These are phyloP conservation scores for Lanistes nyassanus DNA, from an alignment of 1,140 invertebrate genomes.

Conservation along the genomic window DNA sequence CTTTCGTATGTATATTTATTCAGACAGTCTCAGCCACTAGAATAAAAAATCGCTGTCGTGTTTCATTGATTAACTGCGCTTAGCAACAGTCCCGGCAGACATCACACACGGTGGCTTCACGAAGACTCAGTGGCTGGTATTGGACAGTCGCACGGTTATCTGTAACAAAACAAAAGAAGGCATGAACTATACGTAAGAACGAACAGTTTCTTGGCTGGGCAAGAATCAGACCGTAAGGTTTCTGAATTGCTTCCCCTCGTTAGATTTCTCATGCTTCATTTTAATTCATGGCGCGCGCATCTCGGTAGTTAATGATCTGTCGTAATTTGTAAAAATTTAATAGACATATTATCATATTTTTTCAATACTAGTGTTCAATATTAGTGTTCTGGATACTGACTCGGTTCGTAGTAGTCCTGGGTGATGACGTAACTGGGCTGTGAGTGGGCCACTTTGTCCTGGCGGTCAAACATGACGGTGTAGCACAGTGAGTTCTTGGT, in stretches of 20 bases:
- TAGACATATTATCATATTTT: neutral
- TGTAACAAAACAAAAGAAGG: constrained; percentile 11
- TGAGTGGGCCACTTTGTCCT: constrained; percentile 79
- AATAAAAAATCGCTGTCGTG: no score
- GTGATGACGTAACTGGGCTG: constrained; percentile 85
- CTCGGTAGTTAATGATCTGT: neutral
- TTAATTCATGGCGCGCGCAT: neutral
- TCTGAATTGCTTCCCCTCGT: no score
- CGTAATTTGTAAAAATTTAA: neutral
- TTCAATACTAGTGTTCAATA: no score
- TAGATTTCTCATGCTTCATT: no score
- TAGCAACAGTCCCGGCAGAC: constrained; percentile 6
- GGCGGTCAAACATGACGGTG: constrained; percentile 25
- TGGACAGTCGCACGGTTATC: constrained; percentile 15
- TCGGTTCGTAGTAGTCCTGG: constrained; percentile 92
- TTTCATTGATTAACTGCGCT: no score
- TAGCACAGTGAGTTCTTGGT: constrained; percentile 33
- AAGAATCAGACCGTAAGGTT: no score
- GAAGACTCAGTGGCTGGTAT: constrained; percentile 14
- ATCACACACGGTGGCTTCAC: constrained; percentile 16
- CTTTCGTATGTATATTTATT: no score
- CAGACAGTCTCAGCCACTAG: no score
- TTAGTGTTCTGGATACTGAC: constrained; percentile 72
- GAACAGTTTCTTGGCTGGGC: no score
- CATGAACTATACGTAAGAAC: no score